phyloP scores from a whole-genome alignment of 1,140 invertebrate species.

The Zeugodacus cucurbitae region DNA sequence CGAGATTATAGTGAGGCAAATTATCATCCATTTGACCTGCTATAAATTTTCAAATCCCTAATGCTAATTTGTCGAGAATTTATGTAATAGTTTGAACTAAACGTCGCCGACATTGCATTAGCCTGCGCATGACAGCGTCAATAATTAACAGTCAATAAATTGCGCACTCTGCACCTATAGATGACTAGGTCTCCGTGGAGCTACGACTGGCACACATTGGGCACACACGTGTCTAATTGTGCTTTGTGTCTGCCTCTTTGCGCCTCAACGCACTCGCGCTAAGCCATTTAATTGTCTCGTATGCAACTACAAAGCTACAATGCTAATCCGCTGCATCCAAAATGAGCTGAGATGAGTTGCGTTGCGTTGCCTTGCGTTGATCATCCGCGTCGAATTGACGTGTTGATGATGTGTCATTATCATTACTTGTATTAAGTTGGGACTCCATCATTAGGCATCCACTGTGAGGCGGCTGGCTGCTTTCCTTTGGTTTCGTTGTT shows the following conservation, averaged over 20 bases:
- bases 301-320: slow-evolving; percentile 35
- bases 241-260: not conserved
- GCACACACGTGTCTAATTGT: slow-evolving; percentile 24
- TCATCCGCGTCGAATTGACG: slow-evolving; percentile 25
- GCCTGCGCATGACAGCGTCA: not conserved
- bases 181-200: not conserved
- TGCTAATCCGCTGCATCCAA: slow-evolving; percentile 11
- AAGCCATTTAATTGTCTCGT: slow-evolving; percentile 20
- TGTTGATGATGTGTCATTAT: slow-evolving; percentile 38
- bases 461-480: not conserved
- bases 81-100: not conserved
- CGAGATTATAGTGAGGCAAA: not conserved
- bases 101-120: not conserved
- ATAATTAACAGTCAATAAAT: slow-evolving; percentile 38
- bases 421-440: slow-evolving; percentile 11
- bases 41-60: not conserved
- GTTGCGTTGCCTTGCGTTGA: not conserved
- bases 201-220: not conserved
- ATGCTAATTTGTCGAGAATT: slow-evolving; percentile 24
- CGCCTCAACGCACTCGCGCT: not conserved
- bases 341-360: not conserved
- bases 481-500: not conserved
- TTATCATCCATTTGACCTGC: not conserved
- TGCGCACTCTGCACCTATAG: not conserved
- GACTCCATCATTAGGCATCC: not conserved